Evolutionary conservation across 23 tunicate genomes (phyloP), one percentile per base, ranked within the genome.

Genomic region (Halocynthia aurantium): DNA sequence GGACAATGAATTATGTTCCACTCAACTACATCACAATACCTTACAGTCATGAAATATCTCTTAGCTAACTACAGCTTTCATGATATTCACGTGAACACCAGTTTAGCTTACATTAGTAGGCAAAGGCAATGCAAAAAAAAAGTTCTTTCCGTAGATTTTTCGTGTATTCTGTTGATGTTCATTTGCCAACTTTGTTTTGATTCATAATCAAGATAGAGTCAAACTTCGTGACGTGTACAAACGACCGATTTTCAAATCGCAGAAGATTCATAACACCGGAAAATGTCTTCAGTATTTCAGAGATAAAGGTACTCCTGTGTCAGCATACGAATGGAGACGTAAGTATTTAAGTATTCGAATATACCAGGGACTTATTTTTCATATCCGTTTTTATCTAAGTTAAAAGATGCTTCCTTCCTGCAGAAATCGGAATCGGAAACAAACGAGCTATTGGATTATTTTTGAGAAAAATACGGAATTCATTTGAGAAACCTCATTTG

Each of bases 341-440:
- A 65, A 65, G 15, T 58, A 58, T 58, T 13, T 58, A 13, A 58
- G n/a, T 58, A n/a, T 15, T 58, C 17, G 4, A 15, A 6, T 49
- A 65, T 15, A 40, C 22, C 70, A 65, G 49, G 19, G 19, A 65
- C 31, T 10, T 65, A 65, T 65, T 65, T 65, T 15, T 40, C 10
- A 20, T 20, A 65, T 11, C 70, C 15, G 44, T 31, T 31, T n/a
- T 31, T 31, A 31, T 31, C 44, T 31, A 31, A 31, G 44, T 31
- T 31, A 4, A 31, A 31, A 31, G 44, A 31, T 31, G 44, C 44
- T 31, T 31, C 4, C 44, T 31, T 31, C 4, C 15, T 2, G 4
- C 15, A 58, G 70, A 49, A 65, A 65, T 65, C 70, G 70, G 19
- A 65, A 15, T 65, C 5, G 70, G 17, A 65, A 49, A 65, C 19